A percentile compares a stretch with the other conserved stretches of the same genome.
These are phyloP conservation scores for Lepidothrix coronata DNA, from an alignment of 2,113 vertebrate species.

Conservation along the genomic window DNA sequence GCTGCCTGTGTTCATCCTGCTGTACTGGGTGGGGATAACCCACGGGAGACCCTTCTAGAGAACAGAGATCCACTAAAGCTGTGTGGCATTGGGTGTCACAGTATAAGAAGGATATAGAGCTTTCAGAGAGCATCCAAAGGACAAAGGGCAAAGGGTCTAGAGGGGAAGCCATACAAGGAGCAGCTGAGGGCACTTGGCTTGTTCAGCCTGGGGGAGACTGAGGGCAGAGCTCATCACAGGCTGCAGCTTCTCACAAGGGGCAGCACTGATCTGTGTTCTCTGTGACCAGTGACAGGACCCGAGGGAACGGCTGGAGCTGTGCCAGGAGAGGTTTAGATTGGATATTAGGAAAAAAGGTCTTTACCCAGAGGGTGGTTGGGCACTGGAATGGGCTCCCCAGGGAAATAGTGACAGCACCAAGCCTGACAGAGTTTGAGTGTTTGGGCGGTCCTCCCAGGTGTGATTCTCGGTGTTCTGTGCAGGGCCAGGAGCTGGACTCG, in stretches of 20 bases:
- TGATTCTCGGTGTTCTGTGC: not conserved
- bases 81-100: not conserved
- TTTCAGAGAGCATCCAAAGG: not conserved
- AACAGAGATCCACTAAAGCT: not conserved
- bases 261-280: not conserved
- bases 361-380: not conserved
- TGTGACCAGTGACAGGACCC: not conserved
- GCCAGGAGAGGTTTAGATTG: not conserved
- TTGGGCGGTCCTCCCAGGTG: not conserved
- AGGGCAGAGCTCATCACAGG: accelerated
- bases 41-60: not conserved
- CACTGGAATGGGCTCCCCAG: not conserved
- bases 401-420: not conserved
- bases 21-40: not conserved
- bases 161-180: not conserved
- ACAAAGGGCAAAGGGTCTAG: not conserved
- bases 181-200: not conserved
- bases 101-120: not conserved
- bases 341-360: not conserved
- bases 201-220: not conserved
- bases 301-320: not conserved
- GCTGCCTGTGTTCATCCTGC: not conserved
- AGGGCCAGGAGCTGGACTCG: not conserved
- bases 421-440: not conserved
- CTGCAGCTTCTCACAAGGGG: not conserved